phyloP scores from a whole-genome alignment of 2,888 invertebrate species.

The Flexamia atlantica region DNA sequence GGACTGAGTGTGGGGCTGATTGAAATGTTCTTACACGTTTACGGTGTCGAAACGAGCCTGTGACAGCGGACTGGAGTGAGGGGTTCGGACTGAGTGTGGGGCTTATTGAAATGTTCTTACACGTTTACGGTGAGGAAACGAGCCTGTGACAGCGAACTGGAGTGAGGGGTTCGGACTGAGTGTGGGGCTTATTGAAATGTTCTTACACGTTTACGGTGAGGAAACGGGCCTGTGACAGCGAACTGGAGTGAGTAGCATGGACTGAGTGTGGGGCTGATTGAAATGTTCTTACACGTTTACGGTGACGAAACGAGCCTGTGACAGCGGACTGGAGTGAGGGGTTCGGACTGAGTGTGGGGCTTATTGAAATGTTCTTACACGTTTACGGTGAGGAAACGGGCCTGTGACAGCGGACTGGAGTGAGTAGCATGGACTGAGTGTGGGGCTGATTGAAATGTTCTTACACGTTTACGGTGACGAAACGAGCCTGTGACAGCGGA shows the following conservation, averaged over 20 bases:
- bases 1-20: too few relatives aligned
- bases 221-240: slow-evolving; percentile 30
- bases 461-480: slow-evolving; percentile 52
- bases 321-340: slow-evolving; percentile 22
- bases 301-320: slow-evolving; percentile 41
- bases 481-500: slow-evolving; percentile 25
- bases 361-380: slow-evolving; percentile 58
- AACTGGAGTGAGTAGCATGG: too few relatives aligned
- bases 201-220: slow-evolving; percentile 52
- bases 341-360: too few relatives aligned
- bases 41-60: slow-evolving; percentile 34
- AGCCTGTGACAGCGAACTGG: slow-evolving; percentile 32
- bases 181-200: slow-evolving; percentile 57
- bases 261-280: too few relatives aligned
- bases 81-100: too few relatives aligned
- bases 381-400: slow-evolving; percentile 32
- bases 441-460: slow-evolving; percentile 58
- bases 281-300: slow-evolving; percentile 55
- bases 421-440: too few relatives aligned
- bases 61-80: slow-evolving; percentile 32
- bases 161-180: too few relatives aligned
- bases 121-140: slow-evolving; percentile 40
- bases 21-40: slow-evolving; percentile 56
- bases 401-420: slow-evolving; percentile 31
- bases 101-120: slow-evolving; percentile 57